Evolutionary conservation across 2,888 invertebrate species (phyloP).

Genomic region (Poecilus cupreus): DNA sequence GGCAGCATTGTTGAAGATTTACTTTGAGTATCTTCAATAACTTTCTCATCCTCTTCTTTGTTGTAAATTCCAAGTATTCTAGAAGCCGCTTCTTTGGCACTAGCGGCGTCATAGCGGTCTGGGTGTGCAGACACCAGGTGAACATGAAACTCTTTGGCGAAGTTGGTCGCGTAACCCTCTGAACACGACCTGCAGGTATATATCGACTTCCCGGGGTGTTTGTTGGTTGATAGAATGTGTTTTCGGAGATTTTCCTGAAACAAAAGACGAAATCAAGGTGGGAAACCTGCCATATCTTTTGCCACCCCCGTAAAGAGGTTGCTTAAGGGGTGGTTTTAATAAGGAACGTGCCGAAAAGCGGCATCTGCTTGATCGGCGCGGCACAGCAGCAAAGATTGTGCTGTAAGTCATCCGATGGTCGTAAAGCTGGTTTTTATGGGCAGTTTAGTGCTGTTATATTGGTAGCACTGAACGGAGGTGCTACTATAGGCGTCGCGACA

Average conservation of each 20-base stretch:
- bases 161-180: constrained; percentile 77
- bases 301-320: background rate
- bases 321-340: background rate
- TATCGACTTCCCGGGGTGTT: constrained; percentile 85
- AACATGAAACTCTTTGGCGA: constrained; percentile 79
- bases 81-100: constrained; percentile 74
- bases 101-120: constrained; percentile 72
- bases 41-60: constrained; percentile 66
- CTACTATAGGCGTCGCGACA: background rate
- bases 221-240: constrained; percentile 86
- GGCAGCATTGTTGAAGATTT: too few species aligned
- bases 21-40: background rate
- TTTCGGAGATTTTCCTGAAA: constrained; percentile 90
- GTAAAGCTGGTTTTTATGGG: constrained; percentile 9
- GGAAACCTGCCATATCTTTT: background rate
- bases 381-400: background rate
- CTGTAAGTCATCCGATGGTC: background rate
- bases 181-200: constrained; percentile 85
- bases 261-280: too few species aligned
- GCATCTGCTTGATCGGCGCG: background rate
- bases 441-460: constrained; percentile 11
- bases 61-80: constrained; percentile 74
- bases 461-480: background rate
- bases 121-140: constrained; percentile 79
- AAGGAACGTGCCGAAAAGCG: constrained; percentile 28